Percentiles rank a stretch among this genome's conserved stretches.
Evolutionary conservation across 2,113 vertebrate genomes (phyloP).

Genomic region (Gallinago paraguaiae): DNA sequence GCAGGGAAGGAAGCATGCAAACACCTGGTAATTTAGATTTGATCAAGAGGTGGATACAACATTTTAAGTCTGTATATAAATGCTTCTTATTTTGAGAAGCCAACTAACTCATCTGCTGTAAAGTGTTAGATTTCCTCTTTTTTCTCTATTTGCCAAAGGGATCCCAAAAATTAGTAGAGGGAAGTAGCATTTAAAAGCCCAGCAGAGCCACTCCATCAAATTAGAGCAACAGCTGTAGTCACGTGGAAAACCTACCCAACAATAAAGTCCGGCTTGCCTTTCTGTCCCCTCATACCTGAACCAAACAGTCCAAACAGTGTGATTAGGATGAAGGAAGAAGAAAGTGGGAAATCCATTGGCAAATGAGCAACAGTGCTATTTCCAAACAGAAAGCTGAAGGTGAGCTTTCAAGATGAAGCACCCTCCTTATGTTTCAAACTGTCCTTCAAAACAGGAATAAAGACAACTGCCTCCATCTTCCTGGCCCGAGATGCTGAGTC

Average conservation of each 20-base stretch:
- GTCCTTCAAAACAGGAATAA: not conserved
- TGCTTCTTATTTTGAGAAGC: not conserved
- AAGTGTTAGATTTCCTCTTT: not conserved
- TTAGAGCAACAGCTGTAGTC: not conserved
- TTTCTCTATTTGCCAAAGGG: not conserved
- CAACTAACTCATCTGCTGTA: not conserved
- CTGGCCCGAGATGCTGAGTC: not conserved
- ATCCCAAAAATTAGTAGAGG: not conserved
- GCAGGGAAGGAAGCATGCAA: not conserved
- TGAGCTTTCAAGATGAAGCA: not conserved
- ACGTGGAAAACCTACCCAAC: not conserved
- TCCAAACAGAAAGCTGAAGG: not conserved
- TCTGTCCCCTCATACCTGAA: not conserved
- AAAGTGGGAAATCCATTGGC: not conserved
- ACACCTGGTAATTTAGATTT: not conserved
- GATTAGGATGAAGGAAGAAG: not conserved
- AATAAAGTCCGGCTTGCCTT: not conserved
- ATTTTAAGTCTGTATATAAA: not conserved
- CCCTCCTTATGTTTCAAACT: not conserved
- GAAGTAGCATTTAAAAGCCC: not conserved
- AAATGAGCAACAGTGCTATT: not conserved
- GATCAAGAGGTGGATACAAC: not conserved
- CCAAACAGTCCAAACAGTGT: not conserved
- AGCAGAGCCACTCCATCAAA: not conserved
- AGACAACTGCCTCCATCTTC: not conserved